Evolutionary conservation across 2,113 vertebrate species (phyloP).

Genomic region (Hemiscyllium ocellatum): DNA sequence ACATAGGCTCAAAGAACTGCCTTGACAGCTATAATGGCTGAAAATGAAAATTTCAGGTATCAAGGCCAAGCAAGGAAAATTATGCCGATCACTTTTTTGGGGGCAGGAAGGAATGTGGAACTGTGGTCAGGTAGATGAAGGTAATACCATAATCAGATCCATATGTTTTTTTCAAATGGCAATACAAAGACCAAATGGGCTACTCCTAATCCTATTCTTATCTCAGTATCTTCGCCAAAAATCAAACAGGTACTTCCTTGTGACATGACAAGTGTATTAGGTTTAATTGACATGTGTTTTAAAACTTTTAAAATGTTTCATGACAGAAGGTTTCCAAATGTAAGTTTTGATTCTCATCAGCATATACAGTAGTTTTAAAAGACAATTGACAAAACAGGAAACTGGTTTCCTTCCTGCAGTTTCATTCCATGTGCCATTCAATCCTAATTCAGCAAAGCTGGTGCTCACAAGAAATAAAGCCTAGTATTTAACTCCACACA

Average conservation of each 20-base stretch:
- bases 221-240: too few species aligned
- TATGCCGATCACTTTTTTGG: too few species aligned
- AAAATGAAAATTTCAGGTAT: background rate
- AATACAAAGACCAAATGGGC: too few species aligned
- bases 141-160: too few species aligned
- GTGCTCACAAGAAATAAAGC: background rate
- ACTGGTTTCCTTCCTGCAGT: background rate
- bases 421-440: background rate
- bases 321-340: background rate
- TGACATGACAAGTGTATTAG: too few species aligned
- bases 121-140: too few species aligned
- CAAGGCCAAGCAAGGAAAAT: background rate
- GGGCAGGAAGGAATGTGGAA: too few species aligned
- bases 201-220: too few species aligned
- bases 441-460: background rate
- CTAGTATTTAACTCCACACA: background rate
- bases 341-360: slow-evolving; percentile 18
- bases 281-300: too few species aligned
- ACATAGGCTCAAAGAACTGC: background rate
- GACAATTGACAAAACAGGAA: background rate
- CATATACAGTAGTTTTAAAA: background rate
- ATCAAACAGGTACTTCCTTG: too few species aligned
- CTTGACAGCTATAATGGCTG: background rate
- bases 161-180: too few species aligned
- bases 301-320: background rate